A percentile compares a stretch with the other conserved stretches of the same genome.
Conservation (phyloP, 2,888 invertebrate species). For the Aporophyla lueneburgensis region DNA sequence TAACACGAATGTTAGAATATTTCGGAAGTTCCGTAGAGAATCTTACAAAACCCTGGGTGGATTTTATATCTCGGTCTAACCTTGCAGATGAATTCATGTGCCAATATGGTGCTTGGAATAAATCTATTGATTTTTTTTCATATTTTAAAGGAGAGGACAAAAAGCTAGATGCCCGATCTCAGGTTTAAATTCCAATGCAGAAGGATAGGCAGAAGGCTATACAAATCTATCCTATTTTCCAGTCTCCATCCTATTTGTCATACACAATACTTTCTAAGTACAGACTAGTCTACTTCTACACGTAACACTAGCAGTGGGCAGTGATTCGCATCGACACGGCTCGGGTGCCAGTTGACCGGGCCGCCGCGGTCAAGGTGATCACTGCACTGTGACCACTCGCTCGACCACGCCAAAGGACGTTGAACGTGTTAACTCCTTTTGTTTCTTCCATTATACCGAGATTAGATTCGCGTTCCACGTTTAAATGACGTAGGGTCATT, state of each 20-base stretch:
- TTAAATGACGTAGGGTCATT: constrained; percentile 38
- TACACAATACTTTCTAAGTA: constrained; percentile 54
- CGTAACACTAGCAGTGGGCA: constrained; percentile 71
- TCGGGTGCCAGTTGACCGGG: constrained; percentile 70
- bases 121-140: too few species aligned
- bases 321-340: constrained; percentile 68
- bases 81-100: too few species aligned
- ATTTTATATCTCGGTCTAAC: too few species aligned
- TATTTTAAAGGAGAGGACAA: too few species aligned
- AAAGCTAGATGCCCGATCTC: not conserved
- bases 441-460: constrained; percentile 43
- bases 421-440: constrained; percentile 59
- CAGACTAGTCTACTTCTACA: constrained; percentile 52
- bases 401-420: constrained; percentile 61
- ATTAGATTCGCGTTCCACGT: constrained; percentile 57
- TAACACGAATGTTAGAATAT: too few species aligned
- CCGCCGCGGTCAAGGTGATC: constrained; percentile 79
- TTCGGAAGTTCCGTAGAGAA: too few species aligned
- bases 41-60: too few species aligned
- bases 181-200: not conserved
- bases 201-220: too few species aligned
- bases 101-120: too few species aligned
- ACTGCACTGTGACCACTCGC: constrained; percentile 73
- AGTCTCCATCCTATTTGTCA: constrained; percentile 1
- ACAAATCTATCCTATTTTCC: constrained; percentile 23